Conservation (phyloP, 2,113 vertebrate genomes). For the Aphelocoma coerulescens region DNA sequence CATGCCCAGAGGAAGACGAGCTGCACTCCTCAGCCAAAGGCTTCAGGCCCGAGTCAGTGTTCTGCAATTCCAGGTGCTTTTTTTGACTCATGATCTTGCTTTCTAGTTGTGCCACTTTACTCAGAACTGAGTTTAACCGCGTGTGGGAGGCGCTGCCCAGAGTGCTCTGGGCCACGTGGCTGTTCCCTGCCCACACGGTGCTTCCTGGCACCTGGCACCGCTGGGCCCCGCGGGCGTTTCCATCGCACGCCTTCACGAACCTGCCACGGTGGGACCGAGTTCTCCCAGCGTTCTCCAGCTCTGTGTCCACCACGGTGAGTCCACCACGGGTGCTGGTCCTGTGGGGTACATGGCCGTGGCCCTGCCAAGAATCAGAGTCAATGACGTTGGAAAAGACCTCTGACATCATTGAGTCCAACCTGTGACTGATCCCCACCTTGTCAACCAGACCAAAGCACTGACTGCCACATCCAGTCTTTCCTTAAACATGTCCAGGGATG, state of each 20-base stretch:
- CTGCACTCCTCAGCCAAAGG: not conserved
- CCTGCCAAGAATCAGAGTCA: not conserved
- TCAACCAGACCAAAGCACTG: not conserved
- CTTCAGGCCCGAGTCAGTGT: not conserved
- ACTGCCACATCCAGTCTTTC: not conserved
- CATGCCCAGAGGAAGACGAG: not conserved
- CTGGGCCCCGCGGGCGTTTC: rapidly evolving
- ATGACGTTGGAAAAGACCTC: not conserved
- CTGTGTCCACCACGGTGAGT: not conserved
- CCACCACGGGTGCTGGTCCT: not conserved
- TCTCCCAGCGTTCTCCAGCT: not conserved
- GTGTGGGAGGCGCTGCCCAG: not conserved
- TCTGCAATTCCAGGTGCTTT: not conserved
- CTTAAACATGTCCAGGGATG: not conserved
- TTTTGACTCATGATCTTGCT: conserved; percentile 61
- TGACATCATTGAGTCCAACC: not conserved
- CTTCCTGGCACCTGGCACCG: rapidly evolving
- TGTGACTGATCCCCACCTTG: not conserved
- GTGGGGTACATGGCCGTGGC: not conserved
- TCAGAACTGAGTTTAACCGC: conserved; percentile 50
- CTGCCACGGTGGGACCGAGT: not conserved
- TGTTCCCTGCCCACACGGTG: rapidly evolving
- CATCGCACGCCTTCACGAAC: conserved; percentile 68
- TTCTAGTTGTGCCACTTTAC: conserved; percentile 73
- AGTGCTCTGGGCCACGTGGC: rapidly evolving